These are phyloP conservation scores for Apostichopus parvimensis DNA, from an alignment of 35 echinoderm and acorn worm genomes.

Conservation along the genomic window DNA sequence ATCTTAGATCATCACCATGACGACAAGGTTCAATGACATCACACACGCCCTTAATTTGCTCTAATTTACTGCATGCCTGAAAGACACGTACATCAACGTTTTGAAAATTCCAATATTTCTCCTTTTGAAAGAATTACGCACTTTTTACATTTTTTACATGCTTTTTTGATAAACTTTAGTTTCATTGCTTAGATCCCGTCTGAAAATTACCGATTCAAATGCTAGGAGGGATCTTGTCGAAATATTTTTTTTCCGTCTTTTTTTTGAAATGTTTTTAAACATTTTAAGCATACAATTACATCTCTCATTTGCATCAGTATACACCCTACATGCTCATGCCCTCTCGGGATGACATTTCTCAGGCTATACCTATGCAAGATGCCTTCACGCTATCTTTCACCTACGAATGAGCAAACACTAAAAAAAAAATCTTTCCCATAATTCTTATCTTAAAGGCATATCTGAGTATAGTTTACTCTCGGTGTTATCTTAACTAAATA, in stretches of 20 bases:
- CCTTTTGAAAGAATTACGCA: no score
- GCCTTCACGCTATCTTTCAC: neutral
- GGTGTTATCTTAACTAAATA: no score
- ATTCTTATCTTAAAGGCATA: no score
- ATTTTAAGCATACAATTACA: neutral
- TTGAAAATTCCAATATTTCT: no score
- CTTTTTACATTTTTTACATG: neutral
- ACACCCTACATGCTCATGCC: neutral
- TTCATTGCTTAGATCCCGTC: neutral
- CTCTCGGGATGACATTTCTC: neutral
- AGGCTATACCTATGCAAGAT: neutral
- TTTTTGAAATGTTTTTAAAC: neutral
- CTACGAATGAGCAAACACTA: neutral
- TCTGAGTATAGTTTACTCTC: no score
- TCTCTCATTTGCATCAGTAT: neutral
- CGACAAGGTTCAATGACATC: neutral
- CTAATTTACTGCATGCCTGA: no score
- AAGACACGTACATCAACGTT: no score
- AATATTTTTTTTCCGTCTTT: neutral
- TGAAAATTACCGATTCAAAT: neutral
- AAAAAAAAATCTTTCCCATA: no score
- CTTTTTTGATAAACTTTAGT: neutral
- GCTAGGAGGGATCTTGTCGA: neutral
- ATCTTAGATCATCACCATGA: neutral
- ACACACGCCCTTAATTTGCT: neutral